Base-by-base conservation (phyloP, 2,888 invertebrate species). In the Bellardia bayeri region DNA sequence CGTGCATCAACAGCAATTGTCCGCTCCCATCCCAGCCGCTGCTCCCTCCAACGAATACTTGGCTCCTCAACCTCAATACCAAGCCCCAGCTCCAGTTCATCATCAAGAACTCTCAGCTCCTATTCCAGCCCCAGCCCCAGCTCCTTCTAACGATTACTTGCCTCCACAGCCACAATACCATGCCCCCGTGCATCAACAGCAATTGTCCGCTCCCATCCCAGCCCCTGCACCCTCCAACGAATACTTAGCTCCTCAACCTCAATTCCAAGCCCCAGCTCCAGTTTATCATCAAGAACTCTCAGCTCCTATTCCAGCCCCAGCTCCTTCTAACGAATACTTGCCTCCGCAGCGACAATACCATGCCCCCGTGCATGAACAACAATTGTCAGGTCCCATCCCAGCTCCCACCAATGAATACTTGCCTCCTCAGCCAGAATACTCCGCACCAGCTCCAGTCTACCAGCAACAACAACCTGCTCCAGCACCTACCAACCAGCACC, bases 21-120 rank as follows among this genome's bases (percentile, higher is more conserved):
- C 81, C 0, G 82, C 72, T 23, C 63, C 78, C 1, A 49, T 58
- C 0, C 49, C 84, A 23, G 68, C 66, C 61, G 64, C 71, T 2
- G 54, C 87, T 23, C 83, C 82, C 0, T n/a, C 45, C 1, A 63
- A 69, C 6, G 72, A 88, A 37, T 88, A 88, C 40, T 72, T 83
- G 61, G 68, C 88, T 23, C 76, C 83, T 4, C 80, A 82, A n/a
- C 72, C 64, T 51, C 40, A 69, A 14, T 45, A 45, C 9, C 9
- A 8, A 9, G 45, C 45, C 3, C 45, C 6, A n/a, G 42, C 23
- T 30, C 69, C 54, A 7, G 14, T 42, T 0, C 71, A 84, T 11
- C 71, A 64, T 14, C 54, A 56, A 61, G 40, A 63, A 23, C 23
- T 45, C 75, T 66, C 49, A 30, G 68, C 76, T 9, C 80, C 86